Conservation (phyloP, 2,113 vertebrate species). For the Neofelis nebulosa region DNA sequence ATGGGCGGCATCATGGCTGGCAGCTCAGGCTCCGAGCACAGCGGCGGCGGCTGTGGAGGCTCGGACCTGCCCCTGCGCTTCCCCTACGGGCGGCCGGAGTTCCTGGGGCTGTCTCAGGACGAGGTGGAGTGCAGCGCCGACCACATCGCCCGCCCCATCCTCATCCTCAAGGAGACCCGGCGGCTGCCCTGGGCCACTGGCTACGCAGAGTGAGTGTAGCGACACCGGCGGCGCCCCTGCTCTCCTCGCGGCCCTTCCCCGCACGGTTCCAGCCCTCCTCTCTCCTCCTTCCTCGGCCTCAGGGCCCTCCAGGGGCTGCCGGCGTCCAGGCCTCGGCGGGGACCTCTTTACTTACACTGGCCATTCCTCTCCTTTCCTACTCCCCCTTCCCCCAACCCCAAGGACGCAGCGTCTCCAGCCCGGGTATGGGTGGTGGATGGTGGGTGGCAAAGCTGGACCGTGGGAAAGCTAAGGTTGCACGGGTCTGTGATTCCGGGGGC, state of each 20-base stretch:
- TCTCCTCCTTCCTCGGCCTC: not conserved
- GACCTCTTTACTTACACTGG: not conserved
- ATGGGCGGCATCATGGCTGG: constrained; percentile 96
- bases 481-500: not conserved
- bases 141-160: constrained; percentile 94
- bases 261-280: not conserved
- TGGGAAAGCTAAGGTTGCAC: constrained; percentile 44
- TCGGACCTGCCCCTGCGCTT: constrained; percentile 92
- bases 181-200: constrained; percentile 95
- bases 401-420: not conserved
- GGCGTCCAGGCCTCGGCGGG: constrained; percentile 24
- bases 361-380: not conserved
- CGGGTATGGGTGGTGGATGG: not conserved
- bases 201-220: constrained; percentile 96
- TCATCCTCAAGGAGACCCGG: constrained; percentile 93
- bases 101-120: constrained; percentile 93
- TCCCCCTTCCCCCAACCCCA: not conserved
- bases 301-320: not conserved
- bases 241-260: constrained; percentile 33
- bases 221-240: not conserved
- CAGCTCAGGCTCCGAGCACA: constrained; percentile 86
- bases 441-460: not conserved
- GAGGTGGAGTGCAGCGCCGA: constrained; percentile 96
- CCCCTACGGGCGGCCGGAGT: constrained; percentile 94
- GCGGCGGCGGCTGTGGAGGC: constrained; percentile 83